Conservation (phyloP, 2,888 invertebrate genomes). For the Pocota personata region DNA sequence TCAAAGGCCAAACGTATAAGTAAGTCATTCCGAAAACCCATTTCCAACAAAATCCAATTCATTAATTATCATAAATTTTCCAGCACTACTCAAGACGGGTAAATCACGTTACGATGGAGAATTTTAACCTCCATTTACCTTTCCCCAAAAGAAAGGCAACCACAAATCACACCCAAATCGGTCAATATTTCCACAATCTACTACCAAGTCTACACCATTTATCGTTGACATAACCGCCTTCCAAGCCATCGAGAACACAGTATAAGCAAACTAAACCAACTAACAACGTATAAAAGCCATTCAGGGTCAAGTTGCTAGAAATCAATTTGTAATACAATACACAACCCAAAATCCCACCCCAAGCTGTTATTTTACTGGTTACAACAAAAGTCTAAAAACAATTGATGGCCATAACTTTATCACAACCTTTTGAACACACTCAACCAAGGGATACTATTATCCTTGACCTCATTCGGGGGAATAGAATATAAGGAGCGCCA, state of each 20-base stretch:
- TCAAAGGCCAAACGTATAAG: no score
- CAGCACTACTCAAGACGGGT: no score
- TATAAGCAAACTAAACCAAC: background rate
- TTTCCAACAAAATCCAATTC: no score
- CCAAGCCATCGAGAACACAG: background rate
- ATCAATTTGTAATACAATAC: conserved; percentile 18
- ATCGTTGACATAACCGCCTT: background rate
- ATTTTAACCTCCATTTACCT: background rate
- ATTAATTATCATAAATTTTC: background rate
- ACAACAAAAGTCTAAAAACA: background rate
- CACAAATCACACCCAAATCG: conserved; percentile 4
- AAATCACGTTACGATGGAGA: background rate
- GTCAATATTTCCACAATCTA: background rate
- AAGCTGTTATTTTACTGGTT: background rate
- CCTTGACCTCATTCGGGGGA: conserved; percentile 18
- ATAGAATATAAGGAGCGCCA: background rate
- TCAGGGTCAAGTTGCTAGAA: background rate
- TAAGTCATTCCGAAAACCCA: no score
- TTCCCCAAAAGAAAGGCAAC: background rate
- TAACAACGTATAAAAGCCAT: background rate
- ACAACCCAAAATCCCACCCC: background rate
- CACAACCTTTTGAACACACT: conserved; percentile 8
- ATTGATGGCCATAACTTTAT: conserved; percentile 6
- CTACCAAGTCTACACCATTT: background rate
- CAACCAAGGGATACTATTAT: background rate